Base-by-base conservation (phyloP, 2,888 invertebrate species). In the Ochropacha duplaris region DNA sequence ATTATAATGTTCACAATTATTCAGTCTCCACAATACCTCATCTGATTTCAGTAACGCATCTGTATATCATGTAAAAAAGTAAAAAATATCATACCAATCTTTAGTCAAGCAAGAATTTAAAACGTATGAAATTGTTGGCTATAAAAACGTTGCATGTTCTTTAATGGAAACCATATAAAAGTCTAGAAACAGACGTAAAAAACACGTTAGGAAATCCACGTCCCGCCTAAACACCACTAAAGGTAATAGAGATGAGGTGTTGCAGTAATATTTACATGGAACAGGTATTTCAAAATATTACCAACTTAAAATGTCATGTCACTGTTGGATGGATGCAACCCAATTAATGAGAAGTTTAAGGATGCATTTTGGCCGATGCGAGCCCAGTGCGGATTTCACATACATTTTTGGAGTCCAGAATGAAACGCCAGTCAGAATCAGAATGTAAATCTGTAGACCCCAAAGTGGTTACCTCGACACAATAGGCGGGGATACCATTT, bases 141-240 rank as follows among this genome's bases (percentile, higher is more conserved):
- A 19, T 44, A 44, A 44, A 44, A 44, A 44, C 44, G 6, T 44
- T 44, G 16, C 19, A 44, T 51, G 50, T 51, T 51, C 8, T 51
- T 51, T 19, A 44, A 51, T 51, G 16, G 16, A 16, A n/a, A 28
- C 26, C 50, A 51, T 51, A 24, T 51, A 51, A 26, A 50, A 50
- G 26, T 51, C 50, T 51, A 51, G 28, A 51, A 51, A 26, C 28
- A 28, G 50, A 19, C 14, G 9, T 51, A 51, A 51, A n/a, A 51
- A 28, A 16, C 28, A 28, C 3, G 28, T 51, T 16, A 51, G 50
- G 28, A 51, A 50, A 51, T 51, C 28, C 26, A 28, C 16, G 50
- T 51, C 28, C 50, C 16, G 50, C 14, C 44, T 44, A 9, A 9
- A 16, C 9, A 19, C n/a, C n/a, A 14, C n/a, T 44, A 8, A 36